Evolutionary conservation across 30 jellyfish, hydroid and myxozoan species (phyloP), one percentile per base, ranked within the genome.

Genomic region (Cassiopea andromeda): DNA sequence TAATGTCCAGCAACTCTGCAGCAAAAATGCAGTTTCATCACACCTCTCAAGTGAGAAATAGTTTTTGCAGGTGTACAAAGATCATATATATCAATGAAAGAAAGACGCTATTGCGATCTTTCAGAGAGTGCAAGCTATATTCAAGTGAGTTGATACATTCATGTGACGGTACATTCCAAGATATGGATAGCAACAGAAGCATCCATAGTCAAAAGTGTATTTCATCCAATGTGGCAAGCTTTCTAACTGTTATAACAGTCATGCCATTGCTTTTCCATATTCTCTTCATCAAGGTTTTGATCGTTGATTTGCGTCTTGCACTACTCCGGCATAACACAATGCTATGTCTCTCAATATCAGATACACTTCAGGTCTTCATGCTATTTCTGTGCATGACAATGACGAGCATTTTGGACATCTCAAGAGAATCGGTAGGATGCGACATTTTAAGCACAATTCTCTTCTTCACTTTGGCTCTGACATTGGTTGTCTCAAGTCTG

Each of bases 401-500:
- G 7, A 4, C 27, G 54, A 17, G 16, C 46, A 54, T 38, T 19
- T 43, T 70, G 1, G 15, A 0, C 16, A 6, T 70, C 9, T 14
- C 79, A 10, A 70, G 46, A 15, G 79, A 70, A 1, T 1, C 79
- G 50, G 15, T 17, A 10, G 54, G 17, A 0, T 70, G 79, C 79
- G 4, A 5, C 6, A 19, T 15, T 19, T 27, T 0, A 1, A 58
- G 79, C 9, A n/a, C 5, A 2, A 38, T 27, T 6, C 17, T 27
- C 6, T 38, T 18, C 0, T 19, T 70, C 54, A 70, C 10, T 16
- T 12, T n/a, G 2, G 5, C 79, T 14, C 7, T 43, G 15, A 16
- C 79, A 2, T 2, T 27, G 16, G 79, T 70, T 43, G 79, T 70
- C 79, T 70, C 79, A 6, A 27, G 79, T 70, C 54, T 70, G 57